Evolutionary conservation across 2,113 vertebrate genomes (phyloP).

Genomic region (Litocranius walleri): DNA sequence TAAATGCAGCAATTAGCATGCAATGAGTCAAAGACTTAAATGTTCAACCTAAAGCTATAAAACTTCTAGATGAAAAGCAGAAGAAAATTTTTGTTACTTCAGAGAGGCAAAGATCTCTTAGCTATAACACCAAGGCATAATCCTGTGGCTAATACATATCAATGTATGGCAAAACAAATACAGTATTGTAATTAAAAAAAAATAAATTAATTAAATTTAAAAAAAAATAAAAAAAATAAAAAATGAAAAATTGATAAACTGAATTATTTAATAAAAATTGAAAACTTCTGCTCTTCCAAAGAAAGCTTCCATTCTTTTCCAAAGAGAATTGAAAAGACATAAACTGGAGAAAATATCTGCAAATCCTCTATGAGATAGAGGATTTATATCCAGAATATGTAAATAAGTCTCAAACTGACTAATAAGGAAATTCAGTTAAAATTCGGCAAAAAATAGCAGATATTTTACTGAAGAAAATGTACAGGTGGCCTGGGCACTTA

Average conservation of each 20-base stretch:
- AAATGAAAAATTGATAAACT: not conserved
- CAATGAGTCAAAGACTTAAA: not conserved
- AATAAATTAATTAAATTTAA: too few species aligned
- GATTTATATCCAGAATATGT: not conserved
- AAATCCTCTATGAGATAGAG: not conserved
- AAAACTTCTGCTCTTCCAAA: not conserved
- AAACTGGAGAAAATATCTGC: not conserved
- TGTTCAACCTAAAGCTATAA: not conserved
- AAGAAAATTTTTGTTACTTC: not conserved
- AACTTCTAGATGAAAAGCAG: not conserved
- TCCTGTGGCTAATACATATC: too few species aligned
- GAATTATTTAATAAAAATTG: not conserved
- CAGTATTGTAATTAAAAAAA: too few species aligned
- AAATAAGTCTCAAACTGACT: not conserved
- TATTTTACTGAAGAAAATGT: not conserved
- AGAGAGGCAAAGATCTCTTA: not conserved
- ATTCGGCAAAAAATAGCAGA: not conserved
- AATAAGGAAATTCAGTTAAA: not conserved
- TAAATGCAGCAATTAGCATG: not conserved
- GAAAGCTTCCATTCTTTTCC: not conserved
- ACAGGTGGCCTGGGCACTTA: not conserved
- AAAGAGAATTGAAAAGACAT: not conserved
- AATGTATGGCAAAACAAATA: too few species aligned
- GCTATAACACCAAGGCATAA: not conserved
- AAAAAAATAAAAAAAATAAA: too few species aligned